A percentile compares a stretch with the other conserved stretches of the same genome.
These are phyloP conservation scores for Oedothorax gibbosus DNA, from an alignment of 1,140 invertebrate genomes.

Conservation along the genomic window DNA sequence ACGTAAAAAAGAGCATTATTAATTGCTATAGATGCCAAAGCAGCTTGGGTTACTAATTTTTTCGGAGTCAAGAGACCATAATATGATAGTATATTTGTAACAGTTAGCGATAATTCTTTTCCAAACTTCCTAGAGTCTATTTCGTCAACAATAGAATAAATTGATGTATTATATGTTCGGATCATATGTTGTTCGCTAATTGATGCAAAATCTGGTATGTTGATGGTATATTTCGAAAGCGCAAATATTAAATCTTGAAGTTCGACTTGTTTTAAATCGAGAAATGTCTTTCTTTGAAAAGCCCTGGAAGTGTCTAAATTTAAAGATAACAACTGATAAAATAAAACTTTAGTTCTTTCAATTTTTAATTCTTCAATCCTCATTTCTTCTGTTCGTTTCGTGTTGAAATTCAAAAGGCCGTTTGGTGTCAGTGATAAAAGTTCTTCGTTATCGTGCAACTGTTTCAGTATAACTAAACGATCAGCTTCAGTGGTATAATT, in stretches of 20 bases:
- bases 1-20: conserved; percentile 46
- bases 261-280: neutral
- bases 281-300: neutral
- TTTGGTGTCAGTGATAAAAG: conserved; percentile 9
- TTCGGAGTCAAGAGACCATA: conserved; percentile 9
- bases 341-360: conserved; percentile 7
- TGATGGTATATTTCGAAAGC: conserved; percentile 25
- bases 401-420: neutral
- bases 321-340: conserved; percentile 34
- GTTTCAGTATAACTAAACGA: conserved; percentile 20
- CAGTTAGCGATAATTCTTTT: conserved; percentile 6
- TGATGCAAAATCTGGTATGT: conserved; percentile 25
- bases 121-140: conserved; percentile 8
- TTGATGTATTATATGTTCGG: conserved; percentile 17
- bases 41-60: conserved; percentile 34
- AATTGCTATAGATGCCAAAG: conserved; percentile 26
- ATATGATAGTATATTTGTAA: conserved; percentile 33
- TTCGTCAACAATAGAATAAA: neutral
- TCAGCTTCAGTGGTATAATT: neutral
- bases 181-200: conserved; percentile 23
- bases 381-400: conserved; percentile 9
- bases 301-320: conserved; percentile 28
- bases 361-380: conserved; percentile 3
- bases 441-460: conserved; percentile 9
- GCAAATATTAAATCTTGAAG: neutral